Conservation (phyloP, 2,797 vertebrate species). For the Orientallactaga sibirica region DNA sequence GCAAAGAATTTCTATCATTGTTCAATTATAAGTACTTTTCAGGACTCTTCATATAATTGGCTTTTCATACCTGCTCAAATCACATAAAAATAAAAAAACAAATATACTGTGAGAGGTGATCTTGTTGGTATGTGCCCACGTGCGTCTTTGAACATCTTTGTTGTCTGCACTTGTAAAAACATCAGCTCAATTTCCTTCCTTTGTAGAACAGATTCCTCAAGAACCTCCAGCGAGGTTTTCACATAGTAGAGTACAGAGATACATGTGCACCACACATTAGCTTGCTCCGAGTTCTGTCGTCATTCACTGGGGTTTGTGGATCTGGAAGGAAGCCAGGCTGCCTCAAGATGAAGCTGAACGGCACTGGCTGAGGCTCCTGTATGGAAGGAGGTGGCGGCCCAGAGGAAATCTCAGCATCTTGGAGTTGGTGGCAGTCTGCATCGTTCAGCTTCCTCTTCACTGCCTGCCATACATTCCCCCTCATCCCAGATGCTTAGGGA, state of each 20-base stretch:
- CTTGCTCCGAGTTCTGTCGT: slow-evolving; percentile 3
- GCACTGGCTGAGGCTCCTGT: slow-evolving; percentile 36
- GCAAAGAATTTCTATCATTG: slow-evolving; percentile 63
- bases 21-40: slow-evolving; percentile 46
- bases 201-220: background rate
- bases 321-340: slow-evolving; percentile 59
- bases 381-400: slow-evolving; percentile 22
- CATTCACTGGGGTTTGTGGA: slow-evolving; percentile 51
- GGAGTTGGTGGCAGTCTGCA: slow-evolving; percentile 64
- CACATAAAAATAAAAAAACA: background rate
- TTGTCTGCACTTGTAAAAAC: background rate
- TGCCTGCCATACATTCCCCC: slow-evolving; percentile 29
- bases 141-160: slow-evolving; percentile 24
- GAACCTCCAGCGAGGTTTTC: background rate
- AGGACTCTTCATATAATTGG: slow-evolving; percentile 8
- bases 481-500: slow-evolving; percentile 72
- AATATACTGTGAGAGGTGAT: slow-evolving; percentile 6
- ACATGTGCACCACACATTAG: background rate
- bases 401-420: slow-evolving; percentile 61
- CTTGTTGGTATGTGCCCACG: background rate
- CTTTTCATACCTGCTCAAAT: slow-evolving; percentile 58
- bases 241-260: background rate
- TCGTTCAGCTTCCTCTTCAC: slow-evolving; percentile 72
- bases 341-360: slow-evolving; percentile 16
- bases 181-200: background rate